Percentiles rank a stretch among this genome's conserved stretches.
Evolutionary conservation across 1,140 invertebrate species (phyloP).

Genomic region (Drosophila aff.): DNA sequence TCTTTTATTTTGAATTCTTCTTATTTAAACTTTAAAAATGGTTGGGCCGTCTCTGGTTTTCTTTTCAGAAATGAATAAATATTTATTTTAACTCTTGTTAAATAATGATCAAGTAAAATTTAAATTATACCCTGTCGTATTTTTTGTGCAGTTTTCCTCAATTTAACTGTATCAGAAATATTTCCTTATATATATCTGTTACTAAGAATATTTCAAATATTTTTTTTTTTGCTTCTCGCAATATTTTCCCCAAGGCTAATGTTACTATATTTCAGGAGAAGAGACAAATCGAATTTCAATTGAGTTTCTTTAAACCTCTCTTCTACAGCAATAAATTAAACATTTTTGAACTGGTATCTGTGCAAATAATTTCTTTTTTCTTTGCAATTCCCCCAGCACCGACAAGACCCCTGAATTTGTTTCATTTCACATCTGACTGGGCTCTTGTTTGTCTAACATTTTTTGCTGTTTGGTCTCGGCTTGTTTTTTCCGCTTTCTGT

Average conservation of each 20-base stretch:
- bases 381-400: constrained; percentile 11
- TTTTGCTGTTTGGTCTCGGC: constrained; percentile 18
- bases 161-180: neutral
- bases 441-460: constrained; percentile 47
- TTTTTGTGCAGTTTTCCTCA: too few relatives aligned
- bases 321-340: constrained; percentile 27
- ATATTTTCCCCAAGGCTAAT: neutral
- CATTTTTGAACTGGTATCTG: constrained; percentile 16
- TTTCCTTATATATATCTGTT: neutral
- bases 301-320: neutral
- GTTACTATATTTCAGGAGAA: neutral
- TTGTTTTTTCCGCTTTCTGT: constrained; percentile 32
- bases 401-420: constrained; percentile 29
- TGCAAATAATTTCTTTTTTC: constrained; percentile 37
- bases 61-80: neutral
- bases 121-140: neutral
- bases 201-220: neutral
- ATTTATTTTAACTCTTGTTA: neutral
- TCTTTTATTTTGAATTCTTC: too few relatives aligned
- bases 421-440: constrained; percentile 57
- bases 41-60: neutral
- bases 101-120: too few relatives aligned
- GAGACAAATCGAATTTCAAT: neutral
- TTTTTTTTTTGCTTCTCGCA: neutral
- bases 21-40: neutral